Evolutionary conservation across 92 coral and sea anemone genomes (phyloP).

Genomic region (Pocillopora grandis): DNA sequence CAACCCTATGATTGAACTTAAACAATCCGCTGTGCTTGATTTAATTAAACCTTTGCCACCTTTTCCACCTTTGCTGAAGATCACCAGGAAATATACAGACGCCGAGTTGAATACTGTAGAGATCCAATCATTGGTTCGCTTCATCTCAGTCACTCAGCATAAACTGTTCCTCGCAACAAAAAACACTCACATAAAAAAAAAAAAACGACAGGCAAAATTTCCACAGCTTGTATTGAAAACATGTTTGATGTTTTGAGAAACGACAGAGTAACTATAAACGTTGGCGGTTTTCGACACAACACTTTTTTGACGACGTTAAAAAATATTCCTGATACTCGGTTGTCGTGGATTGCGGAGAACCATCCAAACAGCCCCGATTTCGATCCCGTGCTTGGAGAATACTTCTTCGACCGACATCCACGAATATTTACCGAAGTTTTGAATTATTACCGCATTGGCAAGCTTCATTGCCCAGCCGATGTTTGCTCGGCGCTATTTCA

Average conservation of each 20-base stretch:
- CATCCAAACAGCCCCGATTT: constrained; percentile 91
- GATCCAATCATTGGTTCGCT: neutral
- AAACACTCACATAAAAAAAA: neutral
- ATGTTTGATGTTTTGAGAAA: constrained; percentile 59
- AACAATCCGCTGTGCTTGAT: constrained; percentile 13
- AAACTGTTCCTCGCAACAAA: neutral
- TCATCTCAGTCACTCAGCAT: neutral
- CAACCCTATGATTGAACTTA: constrained; percentile 3
- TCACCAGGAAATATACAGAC: no score
- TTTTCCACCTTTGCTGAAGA: neutral
- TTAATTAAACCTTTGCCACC: constrained; percentile 30
- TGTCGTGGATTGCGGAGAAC: constrained; percentile 94
- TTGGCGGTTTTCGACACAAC: constrained; percentile 90
- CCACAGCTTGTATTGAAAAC: constrained; percentile 9
- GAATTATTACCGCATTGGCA: constrained; percentile 94
- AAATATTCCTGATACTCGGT: constrained; percentile 87
- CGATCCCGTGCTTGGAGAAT: constrained; percentile 82
- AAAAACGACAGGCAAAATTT: constrained; percentile 27
- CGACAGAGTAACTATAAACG: constrained; percentile 82
- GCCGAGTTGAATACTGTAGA: no score
- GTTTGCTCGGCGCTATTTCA: constrained; percentile 82
- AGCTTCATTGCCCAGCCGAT: constrained; percentile 94
- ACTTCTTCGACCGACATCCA: constrained; percentile 95
- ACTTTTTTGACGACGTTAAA: constrained; percentile 83
- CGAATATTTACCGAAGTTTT: constrained; percentile 89